A percentile compares a stretch with the other conserved stretches of the same genome.
Conservation (phyloP, 2,113 vertebrate genomes). For the Antennarius striatus region DNA sequence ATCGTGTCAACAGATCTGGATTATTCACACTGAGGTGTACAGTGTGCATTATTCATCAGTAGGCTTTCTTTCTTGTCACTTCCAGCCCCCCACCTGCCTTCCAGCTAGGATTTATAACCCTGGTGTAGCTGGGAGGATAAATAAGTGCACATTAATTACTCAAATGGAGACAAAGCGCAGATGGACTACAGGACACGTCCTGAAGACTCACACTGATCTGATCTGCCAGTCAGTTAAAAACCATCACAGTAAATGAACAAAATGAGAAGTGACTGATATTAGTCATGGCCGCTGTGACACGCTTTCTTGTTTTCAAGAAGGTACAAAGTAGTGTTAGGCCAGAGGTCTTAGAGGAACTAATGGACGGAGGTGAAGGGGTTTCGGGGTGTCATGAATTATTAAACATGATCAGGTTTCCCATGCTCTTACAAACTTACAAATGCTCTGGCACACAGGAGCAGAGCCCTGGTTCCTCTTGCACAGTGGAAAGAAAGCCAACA, state of each 20-base stretch:
- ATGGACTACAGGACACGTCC: conserved; percentile 27
- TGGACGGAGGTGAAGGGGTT: conserved; percentile 68
- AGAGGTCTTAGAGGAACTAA: conserved; percentile 73
- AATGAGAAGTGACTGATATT: conserved; percentile 11
- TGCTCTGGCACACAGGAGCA: conserved; percentile 15
- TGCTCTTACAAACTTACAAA: conserved; percentile 44
- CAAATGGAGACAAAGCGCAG: conserved; percentile 68
- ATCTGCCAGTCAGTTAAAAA: neutral
- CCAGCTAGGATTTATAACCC: conserved; percentile 62
- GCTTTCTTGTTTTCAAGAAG: conserved; percentile 62
- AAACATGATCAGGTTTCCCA: conserved; percentile 72
- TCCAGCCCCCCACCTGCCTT: conserved; percentile 23
- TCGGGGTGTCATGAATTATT: conserved; percentile 77
- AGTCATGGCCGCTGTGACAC: conserved; percentile 31
- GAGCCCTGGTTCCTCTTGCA: conserved; percentile 66
- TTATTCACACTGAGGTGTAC: conserved; percentile 71
- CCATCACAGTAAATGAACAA: neutral
- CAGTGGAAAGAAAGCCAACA: conserved; percentile 81
- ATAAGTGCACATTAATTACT: conserved; percentile 67
- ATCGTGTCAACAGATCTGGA: conserved; percentile 67
- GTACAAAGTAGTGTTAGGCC: conserved; percentile 70
- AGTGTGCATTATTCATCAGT: conserved; percentile 73
- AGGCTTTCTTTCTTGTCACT: conserved; percentile 30
- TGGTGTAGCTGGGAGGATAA: conserved; percentile 35
- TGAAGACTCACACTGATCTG: neutral